Evolutionary conservation across 1,140 invertebrate genomes (phyloP).

Genomic region (Leucophenga varia): DNA sequence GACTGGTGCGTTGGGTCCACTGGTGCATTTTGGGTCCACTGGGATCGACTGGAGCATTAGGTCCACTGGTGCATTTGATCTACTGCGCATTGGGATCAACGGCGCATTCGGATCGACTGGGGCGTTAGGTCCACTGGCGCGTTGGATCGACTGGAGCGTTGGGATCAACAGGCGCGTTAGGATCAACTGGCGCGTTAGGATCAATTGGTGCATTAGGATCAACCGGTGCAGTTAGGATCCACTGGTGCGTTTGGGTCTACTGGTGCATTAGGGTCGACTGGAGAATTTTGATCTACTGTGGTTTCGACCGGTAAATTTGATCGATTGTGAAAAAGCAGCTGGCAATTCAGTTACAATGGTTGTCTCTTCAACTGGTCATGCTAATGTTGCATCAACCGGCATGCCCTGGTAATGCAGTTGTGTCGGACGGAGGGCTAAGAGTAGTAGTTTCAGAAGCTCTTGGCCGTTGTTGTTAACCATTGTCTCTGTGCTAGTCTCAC

Average conservation of each 20-base stretch:
- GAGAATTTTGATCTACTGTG: neutral
- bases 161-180: conserved; percentile 11
- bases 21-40: too few relatives aligned
- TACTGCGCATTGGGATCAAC: conserved; percentile 2
- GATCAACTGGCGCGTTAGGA: conserved; percentile 12
- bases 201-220: conserved; percentile 13
- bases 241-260: conserved; percentile 2
- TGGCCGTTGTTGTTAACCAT: too few relatives aligned
- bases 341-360: too few relatives aligned
- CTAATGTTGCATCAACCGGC: too few relatives aligned
- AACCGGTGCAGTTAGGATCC: neutral
- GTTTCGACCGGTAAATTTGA: conserved; percentile 4
- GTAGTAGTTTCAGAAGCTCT: conserved; percentile 2
- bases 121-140: neutral
- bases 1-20: conserved; percentile 3
- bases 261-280: conserved; percentile 2
- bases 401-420: too few relatives aligned
- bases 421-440: conserved; percentile 8
- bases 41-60: conserved; percentile 7
- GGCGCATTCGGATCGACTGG: conserved; percentile 11
- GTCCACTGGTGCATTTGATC: neutral
- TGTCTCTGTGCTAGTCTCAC: too few relatives aligned
- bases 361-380: too few relatives aligned
- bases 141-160: conserved; percentile 13
- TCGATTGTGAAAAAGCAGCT: too few relatives aligned